phyloP scores from a whole-genome alignment of 2,113 vertebrate species.

The Capreolus pygargus region DNA sequence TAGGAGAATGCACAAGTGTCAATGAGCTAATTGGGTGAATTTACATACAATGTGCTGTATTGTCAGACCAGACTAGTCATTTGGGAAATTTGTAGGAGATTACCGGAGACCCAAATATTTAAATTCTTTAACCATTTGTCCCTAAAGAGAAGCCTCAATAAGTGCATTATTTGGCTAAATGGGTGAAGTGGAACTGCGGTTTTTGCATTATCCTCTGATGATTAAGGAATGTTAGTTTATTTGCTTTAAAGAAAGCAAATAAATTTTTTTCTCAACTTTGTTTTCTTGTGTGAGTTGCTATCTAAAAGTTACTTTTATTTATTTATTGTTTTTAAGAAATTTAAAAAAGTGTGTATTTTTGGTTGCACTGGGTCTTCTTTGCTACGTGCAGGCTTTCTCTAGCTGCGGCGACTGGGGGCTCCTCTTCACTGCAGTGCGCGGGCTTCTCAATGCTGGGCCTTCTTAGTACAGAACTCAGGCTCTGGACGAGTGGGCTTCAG shows the following conservation, averaged over 20 bases:
- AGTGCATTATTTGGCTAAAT: neutral
- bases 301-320: neutral
- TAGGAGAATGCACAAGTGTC: neutral
- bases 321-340: neutral
- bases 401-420: neutral
- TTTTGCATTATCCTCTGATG: neutral
- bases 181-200: neutral
- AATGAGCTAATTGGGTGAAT: conserved; percentile 39
- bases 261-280: neutral
- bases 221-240: neutral
- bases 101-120: neutral
- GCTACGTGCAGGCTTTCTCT: neutral
- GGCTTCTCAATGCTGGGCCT: neutral
- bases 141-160: neutral
- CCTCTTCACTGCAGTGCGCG: fast-evolving
- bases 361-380: neutral
- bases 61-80: neutral
- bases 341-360: neutral
- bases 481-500: fast-evolving
- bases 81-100: neutral
- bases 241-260: neutral
- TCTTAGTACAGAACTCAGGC: neutral
- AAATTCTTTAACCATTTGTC: neutral
- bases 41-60: neutral
- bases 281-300: neutral